Evolutionary conservation across 2,113 vertebrate species (phyloP), one percentile per base, ranked within the genome.

Genomic region (Salvator merianae): DNA sequence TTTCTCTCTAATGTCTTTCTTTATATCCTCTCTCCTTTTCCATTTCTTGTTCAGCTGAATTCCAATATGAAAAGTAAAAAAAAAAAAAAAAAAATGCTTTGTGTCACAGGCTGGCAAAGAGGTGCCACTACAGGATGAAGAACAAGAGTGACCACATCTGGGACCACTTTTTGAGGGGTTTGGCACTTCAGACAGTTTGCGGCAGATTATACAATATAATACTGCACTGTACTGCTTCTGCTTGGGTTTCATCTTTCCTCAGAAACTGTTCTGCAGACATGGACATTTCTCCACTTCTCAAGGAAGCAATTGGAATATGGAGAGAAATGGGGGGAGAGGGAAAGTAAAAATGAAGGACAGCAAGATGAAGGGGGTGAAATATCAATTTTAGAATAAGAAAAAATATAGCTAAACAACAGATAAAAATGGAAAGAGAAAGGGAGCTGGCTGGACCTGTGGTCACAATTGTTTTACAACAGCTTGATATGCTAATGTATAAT

Each of bases 341-440:
- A 30, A 16, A 0, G 20, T 74, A 68, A 2, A 6, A 65, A 86
- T 10, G 22, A 8, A 40, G 5, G 16, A 40, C 10, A 24, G 75
- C 38, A 1, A 71, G 24, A 82, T 36, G 22, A 2, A 30, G 53
- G 77, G 3, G 24, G n/a, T n/a, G n/a, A n/a, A n/a, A n/a, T n/a
- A n/a, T n/a, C n/a, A n/a, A n/a, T n/a, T n/a, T n/a, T n/a, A n/a
- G n/a, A n/a, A n/a, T n/a, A 13, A 1, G 3, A 36, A 76, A 12
- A 16, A 76, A 81, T 84, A 74, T n/a, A 68, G 65, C 76, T 32
- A 73, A 28, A 28, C 34, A 22, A 76, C 36, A 81, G 77, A 73
- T 2, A 66, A 1, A 36, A 72, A 40, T n/a, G 10, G 5, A 9
- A 73, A 24, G 3, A 0, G 0, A 4, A 9, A 36, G 6, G 32